Conservation (phyloP, 2,113 vertebrate genomes). For the Psephotus haematonotus region DNA sequence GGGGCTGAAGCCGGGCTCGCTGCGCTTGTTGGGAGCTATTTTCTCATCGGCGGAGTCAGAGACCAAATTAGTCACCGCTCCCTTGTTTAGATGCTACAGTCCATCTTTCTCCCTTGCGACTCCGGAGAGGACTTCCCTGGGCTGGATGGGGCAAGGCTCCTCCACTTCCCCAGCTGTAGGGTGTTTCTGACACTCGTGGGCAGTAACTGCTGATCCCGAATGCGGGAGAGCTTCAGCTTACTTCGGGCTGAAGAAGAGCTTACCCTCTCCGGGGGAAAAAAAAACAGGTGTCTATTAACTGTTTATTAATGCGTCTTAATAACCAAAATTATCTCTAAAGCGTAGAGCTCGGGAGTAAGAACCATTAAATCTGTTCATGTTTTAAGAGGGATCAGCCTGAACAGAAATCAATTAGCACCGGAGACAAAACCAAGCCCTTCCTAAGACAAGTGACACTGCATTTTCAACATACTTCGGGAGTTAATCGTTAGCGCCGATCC, state of each 20-base stretch:
- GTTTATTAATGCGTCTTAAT: slow-evolving; percentile 60
- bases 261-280: background rate
- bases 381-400: slow-evolving; percentile 61
- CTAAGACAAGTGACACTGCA: slow-evolving; percentile 40
- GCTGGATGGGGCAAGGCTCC: background rate
- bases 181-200: background rate
- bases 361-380: slow-evolving; percentile 65
- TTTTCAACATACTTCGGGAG: slow-evolving; percentile 27
- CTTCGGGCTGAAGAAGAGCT: background rate
- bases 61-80: slow-evolving; percentile 4
- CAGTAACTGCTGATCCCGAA: background rate
- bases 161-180: background rate
- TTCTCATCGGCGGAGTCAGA: background rate
- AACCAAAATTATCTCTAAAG: slow-evolving; percentile 45
- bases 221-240: background rate
- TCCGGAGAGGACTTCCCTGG: background rate
- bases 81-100: background rate
- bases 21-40: background rate
- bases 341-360: slow-evolving; percentile 50
- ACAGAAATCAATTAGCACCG: slow-evolving; percentile 63
- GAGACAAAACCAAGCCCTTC: slow-evolving; percentile 52
- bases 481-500: background rate
- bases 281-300: background rate
- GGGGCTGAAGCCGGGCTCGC: slow-evolving; percentile 6
- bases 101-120: background rate